Evolutionary conservation across 2,888 invertebrate genomes (phyloP), one percentile per base, ranked within the genome.

Genomic region (Drosophila falleni): DNA sequence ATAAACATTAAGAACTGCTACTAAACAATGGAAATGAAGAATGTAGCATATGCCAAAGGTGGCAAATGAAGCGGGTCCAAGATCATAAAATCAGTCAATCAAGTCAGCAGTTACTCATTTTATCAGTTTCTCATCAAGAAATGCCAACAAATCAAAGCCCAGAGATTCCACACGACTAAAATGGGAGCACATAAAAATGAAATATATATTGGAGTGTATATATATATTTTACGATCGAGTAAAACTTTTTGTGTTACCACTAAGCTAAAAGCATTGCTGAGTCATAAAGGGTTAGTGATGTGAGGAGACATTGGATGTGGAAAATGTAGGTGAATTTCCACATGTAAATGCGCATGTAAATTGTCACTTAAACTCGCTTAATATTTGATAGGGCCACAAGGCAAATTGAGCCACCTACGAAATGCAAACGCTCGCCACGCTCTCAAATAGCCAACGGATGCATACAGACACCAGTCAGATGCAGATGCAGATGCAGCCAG

Each of bases 341-440:
- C 65, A 76, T 79, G 83, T 76, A 71, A 74, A 65, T 72, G 69
- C 51, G 71, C 82, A 73, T 84, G 85, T 80, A 80, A 87, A 87
- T 64, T 84, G 85, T 87, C 82, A 78, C 82, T 80, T 78, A 72
- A 85, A 74, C 67, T 62, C 76, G 78, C 70, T 80, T 75, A 83
- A 83, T 83, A 81, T 85, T 85, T 82, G 85, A 78, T 82, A 58
- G 63, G 42, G 39, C 42, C 58, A 58, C 31, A 51, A 51, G 72
- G 73, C 66, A 70, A 84, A 84, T 75, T 87, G 85, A 84, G 87
- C 80, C 87, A 82, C 75, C 87, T 84, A 78, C 81, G 76, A 56
- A 70, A 78, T 80, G 75, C 80, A 82, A 81, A 75, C 62, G 47
- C 59, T 59, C 56, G 44, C 74, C 70, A 33, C 33, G 16, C 31